Conservation (phyloP, 2,113 vertebrate genomes). For the Hyaena hyaena region DNA sequence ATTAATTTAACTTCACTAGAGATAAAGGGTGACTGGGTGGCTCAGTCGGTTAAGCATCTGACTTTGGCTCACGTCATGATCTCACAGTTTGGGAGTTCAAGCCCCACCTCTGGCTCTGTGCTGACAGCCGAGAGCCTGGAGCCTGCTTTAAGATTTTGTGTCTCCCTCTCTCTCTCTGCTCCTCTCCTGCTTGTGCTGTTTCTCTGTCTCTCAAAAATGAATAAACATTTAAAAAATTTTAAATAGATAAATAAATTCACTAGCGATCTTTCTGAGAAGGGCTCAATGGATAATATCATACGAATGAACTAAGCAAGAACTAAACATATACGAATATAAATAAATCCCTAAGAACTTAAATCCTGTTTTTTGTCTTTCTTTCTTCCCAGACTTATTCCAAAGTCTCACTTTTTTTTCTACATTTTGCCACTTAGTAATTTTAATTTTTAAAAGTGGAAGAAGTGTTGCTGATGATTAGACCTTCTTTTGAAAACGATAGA, state of each 20-base stretch:
- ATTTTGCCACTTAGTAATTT: not conserved
- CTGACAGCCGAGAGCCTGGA: too few species aligned
- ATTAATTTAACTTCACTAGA: conserved; percentile 8
- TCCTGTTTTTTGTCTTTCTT: not conserved
- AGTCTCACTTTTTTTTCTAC: not conserved
- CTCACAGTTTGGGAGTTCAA: too few species aligned
- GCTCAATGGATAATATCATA: not conserved
- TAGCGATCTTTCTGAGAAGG: not conserved
- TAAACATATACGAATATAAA: not conserved
- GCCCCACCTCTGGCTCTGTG: too few species aligned
- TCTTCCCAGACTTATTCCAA: not conserved
- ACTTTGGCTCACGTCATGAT: too few species aligned
- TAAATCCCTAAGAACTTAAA: not conserved
- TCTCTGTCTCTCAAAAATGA: too few species aligned
- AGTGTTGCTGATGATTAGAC: not conserved
- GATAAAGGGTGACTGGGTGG: not conserved
- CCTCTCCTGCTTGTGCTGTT: too few species aligned
- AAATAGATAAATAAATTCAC: not conserved
- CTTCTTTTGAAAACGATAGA: not conserved
- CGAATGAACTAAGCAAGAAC: not conserved
- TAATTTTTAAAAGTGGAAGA: not conserved
- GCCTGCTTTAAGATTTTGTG: too few species aligned
- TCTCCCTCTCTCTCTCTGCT: too few species aligned
- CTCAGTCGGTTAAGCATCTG: too few species aligned
- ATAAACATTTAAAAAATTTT: too few species aligned